Evolutionary conservation across 2,888 invertebrate species (phyloP), one percentile per base, ranked within the genome.

Genomic region (Melangyna quadrimaculata): DNA sequence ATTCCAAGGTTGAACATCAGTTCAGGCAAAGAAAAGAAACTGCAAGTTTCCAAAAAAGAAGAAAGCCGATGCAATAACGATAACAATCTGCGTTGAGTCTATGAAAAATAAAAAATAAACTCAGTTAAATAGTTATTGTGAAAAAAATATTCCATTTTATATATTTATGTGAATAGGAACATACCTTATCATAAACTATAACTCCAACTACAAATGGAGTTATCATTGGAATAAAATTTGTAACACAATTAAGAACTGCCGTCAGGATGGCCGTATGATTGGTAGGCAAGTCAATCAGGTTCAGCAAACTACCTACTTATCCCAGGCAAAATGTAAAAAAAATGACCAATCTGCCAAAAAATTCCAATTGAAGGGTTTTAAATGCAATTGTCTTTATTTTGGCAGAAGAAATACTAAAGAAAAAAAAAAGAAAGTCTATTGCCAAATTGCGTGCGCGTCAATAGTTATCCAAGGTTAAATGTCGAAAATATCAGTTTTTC

Each of bases 1-100:
- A 88, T 95, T 95, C 96, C 96, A 96, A 2, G 92, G 89, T 89
- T 96, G 96, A 12, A 93, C 91, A 79, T 94, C 92, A 4, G 94
- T 94, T 51, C 94, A 94, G 9, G 94, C 94, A 89, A 95, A 95
- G 6, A 95, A 89, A 4, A 95, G 88, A 90, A 95, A 96, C 88
- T 95, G 93, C 14, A 94, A 90, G 89, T 95, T 95, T 17, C 95
- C 94, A 53, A 94, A 90, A 80, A 95, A 93, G 89, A 95, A 96
- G 19, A 95, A 91, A 17, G 92, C 94, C 0, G 95, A 94, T 0
- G 96, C 94, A 12, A 95, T 92, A 89, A 94, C 94, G 91, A 96
- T 96, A 35, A 95, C 94, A 72, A 93, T 93, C 69, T 94, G 93
- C 93, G 92, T 83, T 94, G 92, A 17, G 91, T 91, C 95, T 95